phyloP scores from a whole-genome alignment of 92 coral and sea anemone species.

The Heteractis magnifica region DNA sequence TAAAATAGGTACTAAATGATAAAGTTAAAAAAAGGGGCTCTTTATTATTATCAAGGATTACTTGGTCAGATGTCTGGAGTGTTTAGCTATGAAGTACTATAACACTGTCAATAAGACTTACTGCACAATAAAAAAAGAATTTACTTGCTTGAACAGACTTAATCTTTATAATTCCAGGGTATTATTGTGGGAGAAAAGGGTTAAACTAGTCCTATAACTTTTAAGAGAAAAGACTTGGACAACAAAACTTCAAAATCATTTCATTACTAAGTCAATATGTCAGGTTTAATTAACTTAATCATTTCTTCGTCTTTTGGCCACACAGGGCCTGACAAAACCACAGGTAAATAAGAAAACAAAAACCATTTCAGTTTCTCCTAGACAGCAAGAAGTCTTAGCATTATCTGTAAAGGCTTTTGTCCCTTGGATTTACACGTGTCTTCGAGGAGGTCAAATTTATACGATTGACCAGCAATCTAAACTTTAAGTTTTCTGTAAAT shows the following conservation, averaged over 20 bases:
- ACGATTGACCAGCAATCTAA: conserved; percentile 15
- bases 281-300: conserved; percentile 16
- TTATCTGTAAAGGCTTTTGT: conserved; percentile 11
- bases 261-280: conserved; percentile 23
- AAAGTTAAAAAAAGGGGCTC: not conserved
- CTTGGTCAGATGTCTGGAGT: not conserved
- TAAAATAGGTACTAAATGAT: not conserved
- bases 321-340: conserved; percentile 36
- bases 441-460: conserved; percentile 21
- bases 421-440: conserved; percentile 20
- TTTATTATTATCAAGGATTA: not conserved
- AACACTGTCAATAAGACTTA: not conserved
- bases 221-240: conserved; percentile 3
- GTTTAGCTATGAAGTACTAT: not conserved
- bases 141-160: conserved; percentile 3
- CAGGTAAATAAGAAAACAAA: conserved; percentile 26
- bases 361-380: conserved; percentile 3
- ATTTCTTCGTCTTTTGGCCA: conserved; percentile 22
- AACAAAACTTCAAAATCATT: conserved; percentile 16
- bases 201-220: conserved; percentile 1
- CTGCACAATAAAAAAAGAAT: not conserved
- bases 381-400: not conserved
- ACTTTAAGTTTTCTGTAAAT: conserved; percentile 32
- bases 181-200: not conserved
- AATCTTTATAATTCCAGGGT: not conserved